A percentile compares a stretch with the other conserved stretches of the same genome.
Evolutionary conservation across 2,888 invertebrate species (phyloP).

Genomic region (Drosophila anceps): DNA sequence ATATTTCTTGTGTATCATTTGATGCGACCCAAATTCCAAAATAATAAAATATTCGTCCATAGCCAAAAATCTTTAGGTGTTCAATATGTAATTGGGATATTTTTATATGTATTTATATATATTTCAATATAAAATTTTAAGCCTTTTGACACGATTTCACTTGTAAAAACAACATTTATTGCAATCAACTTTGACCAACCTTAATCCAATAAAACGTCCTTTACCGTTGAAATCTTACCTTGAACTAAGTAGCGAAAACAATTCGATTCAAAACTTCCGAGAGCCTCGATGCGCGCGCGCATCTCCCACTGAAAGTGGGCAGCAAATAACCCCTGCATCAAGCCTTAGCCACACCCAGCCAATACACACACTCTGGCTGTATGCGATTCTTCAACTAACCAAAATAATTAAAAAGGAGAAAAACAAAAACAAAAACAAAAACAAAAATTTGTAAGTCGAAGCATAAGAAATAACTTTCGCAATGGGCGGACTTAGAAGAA

Average conservation of each 20-base stretch:
- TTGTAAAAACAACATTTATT: background rate
- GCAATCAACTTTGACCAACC: constrained; percentile 29
- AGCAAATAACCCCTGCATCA: constrained; percentile 36
- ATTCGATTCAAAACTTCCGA: constrained; percentile 25
- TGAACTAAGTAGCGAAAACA: constrained; percentile 58
- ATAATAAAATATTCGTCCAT: background rate
- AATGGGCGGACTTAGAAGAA: too few relatives aligned
- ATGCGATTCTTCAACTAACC: background rate
- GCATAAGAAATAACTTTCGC: too few relatives aligned
- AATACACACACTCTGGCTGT: constrained; percentile 40
- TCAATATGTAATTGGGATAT: background rate
- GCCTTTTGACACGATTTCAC: background rate
- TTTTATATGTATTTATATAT: background rate
- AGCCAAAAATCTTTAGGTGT: background rate
- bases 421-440: background rate
- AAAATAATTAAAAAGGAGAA: too few relatives aligned
- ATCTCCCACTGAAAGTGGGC: constrained; percentile 20
- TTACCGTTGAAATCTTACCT: constrained; percentile 58
- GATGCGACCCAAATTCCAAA: background rate
- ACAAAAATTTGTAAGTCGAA: too few relatives aligned
- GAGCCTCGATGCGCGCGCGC: constrained; percentile 48
- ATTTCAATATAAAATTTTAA: background rate
- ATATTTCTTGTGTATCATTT: background rate
- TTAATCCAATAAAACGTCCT: constrained; percentile 60
- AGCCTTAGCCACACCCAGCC: constrained; percentile 61